Conservation (phyloP, 2,888 invertebrate genomes). For the Lasioglossum oenotherae region DNA sequence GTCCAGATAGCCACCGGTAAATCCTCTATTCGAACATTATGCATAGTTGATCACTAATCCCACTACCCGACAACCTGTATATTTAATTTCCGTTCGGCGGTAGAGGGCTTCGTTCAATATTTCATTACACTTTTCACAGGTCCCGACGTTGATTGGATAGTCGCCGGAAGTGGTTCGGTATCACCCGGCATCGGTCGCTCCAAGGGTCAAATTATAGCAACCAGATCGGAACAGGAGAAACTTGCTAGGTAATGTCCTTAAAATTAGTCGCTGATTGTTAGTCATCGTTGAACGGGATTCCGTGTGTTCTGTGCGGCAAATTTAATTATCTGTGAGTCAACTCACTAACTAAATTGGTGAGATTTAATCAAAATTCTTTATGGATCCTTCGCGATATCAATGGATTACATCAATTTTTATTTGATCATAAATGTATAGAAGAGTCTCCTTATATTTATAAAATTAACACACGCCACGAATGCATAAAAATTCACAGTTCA, state of each 20-base stretch:
- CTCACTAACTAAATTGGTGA: background rate
- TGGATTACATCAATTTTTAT: background rate
- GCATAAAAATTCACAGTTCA: background rate
- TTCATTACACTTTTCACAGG: slow-evolving; percentile 80
- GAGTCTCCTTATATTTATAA: too few relatives aligned
- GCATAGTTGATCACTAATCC: background rate
- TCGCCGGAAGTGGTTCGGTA: slow-evolving; percentile 87
- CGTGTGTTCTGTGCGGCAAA: background rate
- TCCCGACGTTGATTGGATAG: slow-evolving; percentile 92
- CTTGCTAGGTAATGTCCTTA: slow-evolving; percentile 68
- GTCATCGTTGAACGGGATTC: background rate
- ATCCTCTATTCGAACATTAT: background rate
- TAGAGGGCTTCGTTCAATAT: background rate
- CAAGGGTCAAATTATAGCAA: slow-evolving; percentile 78
- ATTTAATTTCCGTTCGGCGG: background rate
- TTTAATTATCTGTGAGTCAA: background rate
- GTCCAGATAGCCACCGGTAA: slow-evolving; percentile 78
- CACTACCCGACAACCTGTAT: too few relatives aligned
- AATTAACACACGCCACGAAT: background rate
- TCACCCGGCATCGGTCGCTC: slow-evolving; percentile 85
- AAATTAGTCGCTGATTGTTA: background rate
- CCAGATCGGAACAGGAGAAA: slow-evolving; percentile 70
- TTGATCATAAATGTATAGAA: too few relatives aligned
- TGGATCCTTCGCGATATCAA: background rate
- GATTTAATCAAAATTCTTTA: background rate